These are phyloP conservation scores for Donacobius atricapilla DNA, from an alignment of 2,113 vertebrate species.

Conservation along the genomic window DNA sequence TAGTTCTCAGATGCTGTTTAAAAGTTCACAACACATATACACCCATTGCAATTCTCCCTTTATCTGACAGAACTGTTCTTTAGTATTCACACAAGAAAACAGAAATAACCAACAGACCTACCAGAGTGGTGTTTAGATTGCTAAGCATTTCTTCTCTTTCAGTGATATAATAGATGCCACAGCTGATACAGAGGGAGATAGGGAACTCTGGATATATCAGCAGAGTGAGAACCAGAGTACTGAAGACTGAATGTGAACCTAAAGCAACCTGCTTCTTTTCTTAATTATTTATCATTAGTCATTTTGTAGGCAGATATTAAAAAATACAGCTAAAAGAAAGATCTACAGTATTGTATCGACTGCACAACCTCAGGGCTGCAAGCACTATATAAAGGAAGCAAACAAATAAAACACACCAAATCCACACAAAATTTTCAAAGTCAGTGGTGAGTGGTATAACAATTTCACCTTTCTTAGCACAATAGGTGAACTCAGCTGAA, in stretches of 20 bases:
- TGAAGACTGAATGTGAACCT: background rate
- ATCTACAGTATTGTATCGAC: background rate
- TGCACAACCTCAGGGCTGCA: background rate
- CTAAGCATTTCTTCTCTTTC: background rate
- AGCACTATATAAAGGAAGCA: background rate
- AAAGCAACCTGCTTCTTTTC: background rate
- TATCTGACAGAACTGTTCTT: background rate
- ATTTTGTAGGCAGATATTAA: background rate
- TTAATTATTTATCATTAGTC: background rate
- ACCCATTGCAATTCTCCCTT: background rate
- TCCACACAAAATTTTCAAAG: background rate
- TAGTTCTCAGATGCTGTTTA: background rate
- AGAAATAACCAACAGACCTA: background rate
- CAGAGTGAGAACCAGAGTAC: background rate
- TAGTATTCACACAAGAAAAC: background rate
- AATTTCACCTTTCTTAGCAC: background rate
- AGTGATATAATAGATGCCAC: background rate
- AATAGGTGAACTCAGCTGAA: background rate
- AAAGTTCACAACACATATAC: background rate
- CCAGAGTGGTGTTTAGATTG: background rate
- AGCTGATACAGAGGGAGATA: background rate
- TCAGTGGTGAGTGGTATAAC: background rate
- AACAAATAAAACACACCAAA: background rate
- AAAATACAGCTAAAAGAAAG: background rate
- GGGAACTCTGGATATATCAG: background rate